phyloP scores from a whole-genome alignment of 2,888 invertebrate species.

The Cactoblastis cactorum region DNA sequence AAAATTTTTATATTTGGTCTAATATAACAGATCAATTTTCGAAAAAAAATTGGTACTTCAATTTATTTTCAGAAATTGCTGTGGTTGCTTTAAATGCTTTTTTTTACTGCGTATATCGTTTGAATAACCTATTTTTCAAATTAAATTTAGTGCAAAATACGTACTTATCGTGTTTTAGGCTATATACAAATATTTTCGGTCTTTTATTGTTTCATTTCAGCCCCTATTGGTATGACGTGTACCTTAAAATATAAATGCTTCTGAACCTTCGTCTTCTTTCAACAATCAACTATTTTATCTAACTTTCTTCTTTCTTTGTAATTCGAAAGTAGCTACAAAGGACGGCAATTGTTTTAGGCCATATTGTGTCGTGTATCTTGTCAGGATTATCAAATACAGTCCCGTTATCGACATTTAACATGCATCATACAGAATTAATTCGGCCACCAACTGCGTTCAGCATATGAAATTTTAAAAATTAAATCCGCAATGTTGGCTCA shows the following conservation, averaged over 20 bases:
- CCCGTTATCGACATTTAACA: too few relatives aligned
- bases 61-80: too few relatives aligned
- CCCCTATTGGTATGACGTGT: slow-evolving; percentile 26
- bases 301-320: background rate
- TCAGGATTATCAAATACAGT: too few relatives aligned
- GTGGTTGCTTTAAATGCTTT: too few relatives aligned
- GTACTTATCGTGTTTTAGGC: too few relatives aligned
- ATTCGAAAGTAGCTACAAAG: too few relatives aligned
- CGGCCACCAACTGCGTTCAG: background rate
- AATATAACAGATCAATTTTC: too few relatives aligned
- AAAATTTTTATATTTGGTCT: background rate
- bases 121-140: background rate
- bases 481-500: slow-evolving; percentile 22
- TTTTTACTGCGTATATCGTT: too few relatives aligned
- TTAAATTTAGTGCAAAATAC: background rate
- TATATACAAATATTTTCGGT: background rate
- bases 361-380: too few relatives aligned
- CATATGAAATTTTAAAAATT: background rate
- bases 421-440: too few relatives aligned
- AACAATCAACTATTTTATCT: background rate
- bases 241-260: slow-evolving; percentile 52
- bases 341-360: too few relatives aligned
- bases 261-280: slow-evolving; percentile 7
- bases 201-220: slow-evolving; percentile 34
- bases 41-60: too few relatives aligned